Percentiles rank a stretch among this genome's conserved stretches.
Evolutionary conservation across 2,888 invertebrate genomes (phyloP).

Genomic region (Nineta flava): DNA sequence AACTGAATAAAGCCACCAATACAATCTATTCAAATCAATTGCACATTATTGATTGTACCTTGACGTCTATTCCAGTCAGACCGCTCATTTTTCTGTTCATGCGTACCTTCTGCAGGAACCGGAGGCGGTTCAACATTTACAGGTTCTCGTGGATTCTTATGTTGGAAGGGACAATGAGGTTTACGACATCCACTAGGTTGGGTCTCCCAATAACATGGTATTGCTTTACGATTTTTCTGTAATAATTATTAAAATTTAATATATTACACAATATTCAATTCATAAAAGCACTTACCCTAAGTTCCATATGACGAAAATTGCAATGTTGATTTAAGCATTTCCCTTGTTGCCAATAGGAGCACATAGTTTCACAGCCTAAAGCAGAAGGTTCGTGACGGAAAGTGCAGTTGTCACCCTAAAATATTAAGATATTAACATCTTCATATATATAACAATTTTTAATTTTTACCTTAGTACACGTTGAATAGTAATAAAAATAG

Average conservation of each 20-base stretch:
- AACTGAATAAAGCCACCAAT: too few species aligned
- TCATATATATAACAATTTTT: background rate
- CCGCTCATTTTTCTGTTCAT: slow-evolving; percentile 10
- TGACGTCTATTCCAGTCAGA: slow-evolving; percentile 11
- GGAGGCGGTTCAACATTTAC: slow-evolving; percentile 14
- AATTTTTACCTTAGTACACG: slow-evolving; percentile 58
- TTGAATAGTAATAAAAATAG: slow-evolving; percentile 79
- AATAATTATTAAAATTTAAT: slow-evolving; percentile 14
- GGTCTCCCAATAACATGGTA: slow-evolving; percentile 77
- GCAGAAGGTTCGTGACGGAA: slow-evolving; percentile 76
- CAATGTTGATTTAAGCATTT: slow-evolving; percentile 64
- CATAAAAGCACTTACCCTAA: slow-evolving; percentile 39
- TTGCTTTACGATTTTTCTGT: slow-evolving; percentile 66
- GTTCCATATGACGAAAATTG: slow-evolving; percentile 72
- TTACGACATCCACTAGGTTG: slow-evolving; percentile 75
- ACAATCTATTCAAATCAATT: too few species aligned
- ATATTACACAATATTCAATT: background rate
- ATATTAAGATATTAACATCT: slow-evolving; percentile 12
- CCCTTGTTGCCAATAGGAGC: slow-evolving; percentile 68
- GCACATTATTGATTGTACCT: slow-evolving; percentile 5
- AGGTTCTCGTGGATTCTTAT: slow-evolving; percentile 30
- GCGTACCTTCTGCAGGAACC: slow-evolving; percentile 13
- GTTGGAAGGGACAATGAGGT: slow-evolving; percentile 71
- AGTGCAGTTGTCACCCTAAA: slow-evolving; percentile 60
- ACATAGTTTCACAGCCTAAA: slow-evolving; percentile 66